Evolutionary conservation across 2,797 vertebrate genomes (phyloP).

Genomic region (Heteromormyrus szaboi): DNA sequence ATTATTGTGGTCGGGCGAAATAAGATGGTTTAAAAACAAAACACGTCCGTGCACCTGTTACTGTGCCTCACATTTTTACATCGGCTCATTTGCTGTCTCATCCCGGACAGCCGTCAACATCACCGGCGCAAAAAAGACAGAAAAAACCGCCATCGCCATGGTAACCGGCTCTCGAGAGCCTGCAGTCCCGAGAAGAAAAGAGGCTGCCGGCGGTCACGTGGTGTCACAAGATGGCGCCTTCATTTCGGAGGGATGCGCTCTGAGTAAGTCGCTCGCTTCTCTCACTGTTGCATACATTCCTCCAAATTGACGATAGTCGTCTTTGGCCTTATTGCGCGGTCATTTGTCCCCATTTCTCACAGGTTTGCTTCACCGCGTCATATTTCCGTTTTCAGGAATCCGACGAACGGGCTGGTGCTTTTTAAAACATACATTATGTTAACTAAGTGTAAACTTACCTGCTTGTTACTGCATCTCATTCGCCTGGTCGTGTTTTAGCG

Average conservation of each 20-base stretch:
- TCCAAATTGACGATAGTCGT: not conserved
- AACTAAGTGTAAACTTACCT: not conserved
- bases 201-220: constrained; percentile 42
- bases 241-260: constrained; percentile 30
- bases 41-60: not conserved
- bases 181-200: constrained; percentile 31
- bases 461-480: not conserved
- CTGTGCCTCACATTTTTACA: constrained; percentile 24
- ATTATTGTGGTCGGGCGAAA: not conserved
- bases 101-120: constrained; percentile 15
- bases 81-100: constrained; percentile 14
- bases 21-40: not conserved
- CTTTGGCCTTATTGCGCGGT: not conserved
- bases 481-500: not conserved
- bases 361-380: not conserved
- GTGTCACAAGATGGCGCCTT: constrained; percentile 47
- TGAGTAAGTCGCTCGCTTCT: constrained; percentile 26
- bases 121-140: not conserved
- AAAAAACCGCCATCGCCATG: constrained; percentile 36
- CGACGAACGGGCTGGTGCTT: not conserved
- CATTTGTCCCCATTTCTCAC: not conserved
- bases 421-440: not conserved
- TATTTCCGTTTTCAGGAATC: not conserved
- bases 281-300: constrained; percentile 11
- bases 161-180: constrained; percentile 41